Conservation (phyloP, 1,140 invertebrate genomes). For the Drosophila nannoptera region DNA sequence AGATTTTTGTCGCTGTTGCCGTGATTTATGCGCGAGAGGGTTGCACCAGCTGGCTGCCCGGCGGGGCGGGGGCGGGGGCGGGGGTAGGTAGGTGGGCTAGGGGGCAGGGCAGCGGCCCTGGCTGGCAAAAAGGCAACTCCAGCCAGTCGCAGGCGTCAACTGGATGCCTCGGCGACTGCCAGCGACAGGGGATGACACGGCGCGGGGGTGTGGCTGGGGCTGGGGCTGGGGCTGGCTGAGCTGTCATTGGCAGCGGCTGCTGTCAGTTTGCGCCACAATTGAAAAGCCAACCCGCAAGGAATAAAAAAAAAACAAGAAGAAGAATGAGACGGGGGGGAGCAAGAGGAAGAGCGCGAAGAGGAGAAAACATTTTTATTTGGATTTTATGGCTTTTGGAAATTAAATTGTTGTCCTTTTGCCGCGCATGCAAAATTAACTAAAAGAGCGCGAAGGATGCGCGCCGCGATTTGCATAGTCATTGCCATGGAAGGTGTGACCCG, state of each 20-base stretch:
- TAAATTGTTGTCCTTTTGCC: slow-evolving; percentile 64
- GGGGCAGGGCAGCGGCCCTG: slow-evolving; percentile 11
- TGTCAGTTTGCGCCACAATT: slow-evolving; percentile 49
- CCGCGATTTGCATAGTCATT: slow-evolving; percentile 44
- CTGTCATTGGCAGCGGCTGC: slow-evolving; percentile 67
- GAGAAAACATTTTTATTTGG: slow-evolving; percentile 57
- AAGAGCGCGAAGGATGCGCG: slow-evolving; percentile 27
- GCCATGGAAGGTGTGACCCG: slow-evolving; percentile 59
- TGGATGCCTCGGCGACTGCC: slow-evolving; percentile 49
- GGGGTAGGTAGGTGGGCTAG: no score
- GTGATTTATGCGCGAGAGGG: slow-evolving; percentile 74
- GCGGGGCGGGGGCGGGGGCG: neutral
- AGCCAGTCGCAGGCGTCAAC: slow-evolving; percentile 71
- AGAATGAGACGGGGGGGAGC: no score
- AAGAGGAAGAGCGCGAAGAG: slow-evolving; percentile 1
- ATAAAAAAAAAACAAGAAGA: no score
- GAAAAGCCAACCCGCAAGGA: no score
- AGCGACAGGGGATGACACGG: slow-evolving; percentile 24
- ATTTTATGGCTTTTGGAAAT: slow-evolving; percentile 74
- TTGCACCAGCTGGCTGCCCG: slow-evolving; percentile 35
- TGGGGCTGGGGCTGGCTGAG: slow-evolving; percentile 15
- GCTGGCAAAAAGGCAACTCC: slow-evolving; percentile 61
- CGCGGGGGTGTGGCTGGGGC: neutral
- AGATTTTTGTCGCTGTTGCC: slow-evolving; percentile 51
- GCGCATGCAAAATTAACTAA: slow-evolving; percentile 68